Percentiles rank a stretch among this genome's conserved stretches.
Evolutionary conservation across 2,113 vertebrate genomes (phyloP).

Genomic region (Psilopogon haemacephalus): DNA sequence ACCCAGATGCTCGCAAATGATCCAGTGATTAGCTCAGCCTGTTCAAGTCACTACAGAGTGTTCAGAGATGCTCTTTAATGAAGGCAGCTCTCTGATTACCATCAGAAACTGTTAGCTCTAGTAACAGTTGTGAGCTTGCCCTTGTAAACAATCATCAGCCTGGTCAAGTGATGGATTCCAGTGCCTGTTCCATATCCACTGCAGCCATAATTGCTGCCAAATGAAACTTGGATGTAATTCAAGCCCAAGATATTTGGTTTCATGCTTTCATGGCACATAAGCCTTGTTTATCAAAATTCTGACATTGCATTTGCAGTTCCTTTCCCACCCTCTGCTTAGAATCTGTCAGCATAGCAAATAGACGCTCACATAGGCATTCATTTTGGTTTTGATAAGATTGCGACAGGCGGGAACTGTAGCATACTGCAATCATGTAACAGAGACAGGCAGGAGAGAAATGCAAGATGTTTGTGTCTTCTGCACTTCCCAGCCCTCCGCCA

Average conservation of each 20-base stretch:
- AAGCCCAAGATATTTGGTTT: neutral
- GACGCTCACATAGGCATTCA: accelerated
- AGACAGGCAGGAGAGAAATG: neutral
- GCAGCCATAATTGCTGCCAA: neutral
- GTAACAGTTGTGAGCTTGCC: neutral
- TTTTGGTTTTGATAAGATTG: constrained; percentile 10
- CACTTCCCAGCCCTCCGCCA: neutral
- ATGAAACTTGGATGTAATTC: constrained; percentile 4
- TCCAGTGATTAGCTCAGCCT: neutral
- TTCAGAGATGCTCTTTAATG: neutral
- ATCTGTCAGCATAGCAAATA: neutral
- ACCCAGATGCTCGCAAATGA: neutral
- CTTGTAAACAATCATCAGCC: neutral
- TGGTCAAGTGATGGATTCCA: neutral
- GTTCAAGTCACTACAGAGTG: neutral
- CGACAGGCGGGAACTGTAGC: neutral
- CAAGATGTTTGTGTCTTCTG: neutral
- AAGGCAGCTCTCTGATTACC: neutral
- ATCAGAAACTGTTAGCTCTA: neutral
- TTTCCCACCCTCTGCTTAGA: neutral
- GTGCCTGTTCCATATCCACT: neutral
- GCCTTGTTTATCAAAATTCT: neutral
- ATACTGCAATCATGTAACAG: neutral
- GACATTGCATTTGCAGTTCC: neutral
- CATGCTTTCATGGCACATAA: neutral